Evolutionary conservation across 2,113 vertebrate genomes (phyloP).

Genomic region (Pantherophis guttatus): DNA sequence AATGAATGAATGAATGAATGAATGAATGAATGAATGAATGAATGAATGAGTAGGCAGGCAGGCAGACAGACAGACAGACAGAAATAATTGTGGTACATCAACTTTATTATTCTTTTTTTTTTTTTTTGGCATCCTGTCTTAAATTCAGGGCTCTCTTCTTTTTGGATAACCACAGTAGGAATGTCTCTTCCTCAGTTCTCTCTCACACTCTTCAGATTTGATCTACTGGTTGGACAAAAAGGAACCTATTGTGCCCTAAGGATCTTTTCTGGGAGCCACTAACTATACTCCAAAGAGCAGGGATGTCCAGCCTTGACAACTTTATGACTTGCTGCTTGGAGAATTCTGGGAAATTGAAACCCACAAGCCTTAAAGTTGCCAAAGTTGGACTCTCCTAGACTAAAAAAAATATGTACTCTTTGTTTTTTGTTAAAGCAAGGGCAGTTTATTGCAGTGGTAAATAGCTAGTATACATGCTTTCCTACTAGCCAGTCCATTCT

Average conservation of each 20-base stretch:
- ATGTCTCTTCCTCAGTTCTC: neutral
- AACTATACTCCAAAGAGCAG: neutral
- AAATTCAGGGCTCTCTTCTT: neutral
- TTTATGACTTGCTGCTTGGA: neutral
- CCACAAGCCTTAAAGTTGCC: neutral
- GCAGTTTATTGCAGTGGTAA: neutral
- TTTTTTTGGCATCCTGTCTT: neutral
- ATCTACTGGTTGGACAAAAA: neutral
- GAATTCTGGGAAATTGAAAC: neutral
- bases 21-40: too few species aligned
- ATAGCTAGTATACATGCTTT: neutral
- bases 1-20: too few species aligned
- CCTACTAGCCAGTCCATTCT: slow-evolving; percentile 22
- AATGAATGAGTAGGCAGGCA: too few species aligned
- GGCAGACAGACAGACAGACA: too few species aligned
- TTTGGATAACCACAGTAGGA: neutral
- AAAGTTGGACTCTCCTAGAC: neutral
- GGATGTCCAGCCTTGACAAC: neutral
- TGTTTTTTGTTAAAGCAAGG: neutral
- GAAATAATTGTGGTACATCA: neutral
- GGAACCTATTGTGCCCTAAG: neutral
- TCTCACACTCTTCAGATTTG: neutral
- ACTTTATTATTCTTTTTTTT: neutral
- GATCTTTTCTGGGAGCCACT: neutral
- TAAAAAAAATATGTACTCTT: neutral